Percentiles rank a stretch among this genome's conserved stretches.
These are phyloP conservation scores for Balanococcus diminutus DNA, from an alignment of 2,888 invertebrate species.

Conservation along the genomic window DNA sequence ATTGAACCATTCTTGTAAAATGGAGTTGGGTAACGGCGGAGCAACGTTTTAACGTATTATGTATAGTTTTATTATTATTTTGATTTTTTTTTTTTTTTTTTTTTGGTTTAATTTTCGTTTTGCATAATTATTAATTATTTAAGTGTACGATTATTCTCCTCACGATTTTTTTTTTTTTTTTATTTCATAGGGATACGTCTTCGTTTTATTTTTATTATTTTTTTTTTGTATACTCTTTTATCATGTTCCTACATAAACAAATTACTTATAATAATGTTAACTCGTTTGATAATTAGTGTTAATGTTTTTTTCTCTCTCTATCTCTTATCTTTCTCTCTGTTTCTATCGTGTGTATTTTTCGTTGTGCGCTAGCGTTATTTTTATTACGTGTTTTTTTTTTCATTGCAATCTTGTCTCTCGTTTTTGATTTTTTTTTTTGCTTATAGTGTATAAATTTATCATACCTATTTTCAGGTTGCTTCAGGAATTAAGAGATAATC, in stretches of 20 bases:
- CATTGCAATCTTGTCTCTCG: background rate
- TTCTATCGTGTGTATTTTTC: slow-evolving; percentile 16
- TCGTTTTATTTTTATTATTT: slow-evolving; percentile 20
- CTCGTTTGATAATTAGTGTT: slow-evolving; percentile 38
- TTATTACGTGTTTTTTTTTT: background rate
- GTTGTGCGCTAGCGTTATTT: background rate
- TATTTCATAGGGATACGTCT: background rate
- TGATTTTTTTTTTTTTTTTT: background rate
- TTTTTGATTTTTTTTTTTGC: background rate
- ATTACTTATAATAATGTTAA: slow-evolving; percentile 45
- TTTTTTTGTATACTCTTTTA: slow-evolving; percentile 50
- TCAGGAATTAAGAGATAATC: slow-evolving; percentile 31
- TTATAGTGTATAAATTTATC: background rate
- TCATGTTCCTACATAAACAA: slow-evolving; percentile 53
- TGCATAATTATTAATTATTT: background rate
- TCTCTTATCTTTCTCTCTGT: slow-evolving; percentile 13
- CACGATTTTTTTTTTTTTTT: slow-evolving; percentile 32
- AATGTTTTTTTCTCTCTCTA: slow-evolving; percentile 45
- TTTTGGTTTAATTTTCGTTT: slow-evolving; percentile 10
- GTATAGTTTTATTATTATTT: background rate
- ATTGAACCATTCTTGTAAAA: background rate
- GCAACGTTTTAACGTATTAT: background rate
- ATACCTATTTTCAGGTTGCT: slow-evolving; percentile 40
- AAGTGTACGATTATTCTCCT: background rate
- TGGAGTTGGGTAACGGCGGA: background rate